Conservation (phyloP, 2,113 vertebrate species). For the Elachura formosa region DNA sequence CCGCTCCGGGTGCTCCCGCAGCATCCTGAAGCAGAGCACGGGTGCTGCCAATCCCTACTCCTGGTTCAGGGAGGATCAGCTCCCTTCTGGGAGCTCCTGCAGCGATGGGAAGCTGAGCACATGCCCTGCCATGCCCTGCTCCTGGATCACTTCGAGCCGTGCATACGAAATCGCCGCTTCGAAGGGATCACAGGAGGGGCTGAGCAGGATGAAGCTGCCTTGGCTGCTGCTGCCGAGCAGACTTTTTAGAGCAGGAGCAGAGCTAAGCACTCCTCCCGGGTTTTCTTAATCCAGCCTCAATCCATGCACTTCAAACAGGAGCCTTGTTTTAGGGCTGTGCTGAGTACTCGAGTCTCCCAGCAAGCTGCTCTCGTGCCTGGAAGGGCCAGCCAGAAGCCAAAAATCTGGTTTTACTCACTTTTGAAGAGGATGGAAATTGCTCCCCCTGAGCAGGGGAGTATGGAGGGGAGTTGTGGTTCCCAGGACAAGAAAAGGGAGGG, state of each 20-base stretch:
- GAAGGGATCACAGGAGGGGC: background rate
- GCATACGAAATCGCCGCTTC: fast-evolving
- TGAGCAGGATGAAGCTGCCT: background rate
- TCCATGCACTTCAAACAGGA: background rate
- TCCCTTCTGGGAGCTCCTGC: background rate
- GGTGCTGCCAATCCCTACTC: background rate
- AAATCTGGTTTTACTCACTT: background rate
- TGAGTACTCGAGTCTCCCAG: background rate
- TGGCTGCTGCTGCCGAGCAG: background rate
- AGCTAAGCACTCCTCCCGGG: background rate
- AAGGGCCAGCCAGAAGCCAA: background rate
- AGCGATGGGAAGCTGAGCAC: background rate
- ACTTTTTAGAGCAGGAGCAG: background rate
- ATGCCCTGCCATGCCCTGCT: background rate
- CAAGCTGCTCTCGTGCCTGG: background rate
- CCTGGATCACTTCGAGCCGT: fast-evolving
- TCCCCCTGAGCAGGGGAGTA: background rate
- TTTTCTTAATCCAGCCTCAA: conserved; percentile 20
- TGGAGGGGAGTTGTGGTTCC: background rate
- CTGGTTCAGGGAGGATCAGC: background rate
- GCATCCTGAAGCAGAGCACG: background rate
- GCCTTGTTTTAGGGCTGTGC: background rate
- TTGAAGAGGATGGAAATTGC: background rate
- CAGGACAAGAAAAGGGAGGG: background rate
- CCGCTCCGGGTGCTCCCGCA: fast-evolving